These are phyloP conservation scores for Cygnus buccinator DNA, from an alignment of 2,113 vertebrate genomes.

Conservation along the genomic window DNA sequence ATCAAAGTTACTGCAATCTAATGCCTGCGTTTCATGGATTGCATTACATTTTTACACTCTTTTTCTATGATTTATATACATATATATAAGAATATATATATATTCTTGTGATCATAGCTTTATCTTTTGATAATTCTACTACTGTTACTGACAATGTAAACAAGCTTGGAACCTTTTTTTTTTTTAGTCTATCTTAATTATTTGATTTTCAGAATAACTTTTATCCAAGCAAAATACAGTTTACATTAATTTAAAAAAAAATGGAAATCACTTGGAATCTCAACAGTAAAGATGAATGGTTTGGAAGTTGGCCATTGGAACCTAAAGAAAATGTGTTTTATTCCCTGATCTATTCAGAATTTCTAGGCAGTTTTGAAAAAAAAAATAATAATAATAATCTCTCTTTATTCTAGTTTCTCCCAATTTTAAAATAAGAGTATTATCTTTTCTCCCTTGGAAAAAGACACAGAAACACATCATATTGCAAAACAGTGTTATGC, in stretches of 20 bases:
- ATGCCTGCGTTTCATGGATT: background rate
- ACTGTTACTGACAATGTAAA: background rate
- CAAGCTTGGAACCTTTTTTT: background rate
- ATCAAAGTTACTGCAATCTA: constrained; percentile 1
- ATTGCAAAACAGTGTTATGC: background rate
- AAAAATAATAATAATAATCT: background rate
- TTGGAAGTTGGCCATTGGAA: background rate
- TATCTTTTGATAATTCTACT: background rate
- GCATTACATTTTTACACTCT: background rate
- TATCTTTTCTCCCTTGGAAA: background rate
- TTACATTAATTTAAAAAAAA: background rate
- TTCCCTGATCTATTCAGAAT: background rate
- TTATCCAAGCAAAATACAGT: background rate
- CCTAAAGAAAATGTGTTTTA: background rate
- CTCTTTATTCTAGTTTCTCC: background rate
- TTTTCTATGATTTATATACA: background rate
- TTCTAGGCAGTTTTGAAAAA: background rate
- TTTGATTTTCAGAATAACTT: background rate
- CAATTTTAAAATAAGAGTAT: background rate
- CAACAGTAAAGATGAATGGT: background rate
- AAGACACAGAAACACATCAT: background rate
- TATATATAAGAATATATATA: background rate
- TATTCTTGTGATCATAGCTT: background rate
- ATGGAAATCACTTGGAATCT: background rate
- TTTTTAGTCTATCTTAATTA: background rate